Percentiles rank a stretch among this genome's conserved stretches.
These are phyloP conservation scores for Melitaea athalia DNA, from an alignment of 2,888 invertebrate species.

Conservation along the genomic window DNA sequence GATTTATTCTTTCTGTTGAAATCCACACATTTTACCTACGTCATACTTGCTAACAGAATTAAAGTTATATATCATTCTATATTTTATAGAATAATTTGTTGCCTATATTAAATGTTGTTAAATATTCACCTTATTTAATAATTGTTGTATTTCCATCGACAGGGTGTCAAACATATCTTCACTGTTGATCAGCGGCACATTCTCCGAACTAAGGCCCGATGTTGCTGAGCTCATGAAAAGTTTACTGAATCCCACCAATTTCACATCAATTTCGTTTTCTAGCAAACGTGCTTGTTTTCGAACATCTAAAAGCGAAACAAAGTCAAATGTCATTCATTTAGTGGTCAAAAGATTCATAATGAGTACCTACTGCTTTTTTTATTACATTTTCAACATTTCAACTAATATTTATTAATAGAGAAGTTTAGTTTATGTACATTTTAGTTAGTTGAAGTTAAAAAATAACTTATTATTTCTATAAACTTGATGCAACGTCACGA, in stretches of 20 bases:
- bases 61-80: not conserved
- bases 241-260: constrained; percentile 97
- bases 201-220: constrained; percentile 84
- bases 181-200: constrained; percentile 91
- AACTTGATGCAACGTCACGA: constrained; percentile 41
- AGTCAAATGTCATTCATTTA: not conserved
- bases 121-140: constrained; percentile 88
- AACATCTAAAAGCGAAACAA: constrained; percentile 84
- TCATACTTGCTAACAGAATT: no score
- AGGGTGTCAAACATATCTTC: constrained; percentile 97
- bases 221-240: constrained; percentile 87
- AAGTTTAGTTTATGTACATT: not conserved
- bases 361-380: not conserved
- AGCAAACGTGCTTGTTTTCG: constrained; percentile 95
- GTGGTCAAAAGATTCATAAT: not conserved
- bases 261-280: constrained; percentile 98
- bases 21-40: no score
- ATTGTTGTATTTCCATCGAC: constrained; percentile 94
- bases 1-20: no score
- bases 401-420: not conserved
- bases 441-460: not conserved
- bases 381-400: not conserved
- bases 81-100: not conserved
- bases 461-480: constrained; percentile 1
- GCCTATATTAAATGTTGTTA: no score